These are phyloP conservation scores for Ammodytes marinus DNA, from an alignment of 2,113 vertebrate genomes.

Conservation along the genomic window DNA sequence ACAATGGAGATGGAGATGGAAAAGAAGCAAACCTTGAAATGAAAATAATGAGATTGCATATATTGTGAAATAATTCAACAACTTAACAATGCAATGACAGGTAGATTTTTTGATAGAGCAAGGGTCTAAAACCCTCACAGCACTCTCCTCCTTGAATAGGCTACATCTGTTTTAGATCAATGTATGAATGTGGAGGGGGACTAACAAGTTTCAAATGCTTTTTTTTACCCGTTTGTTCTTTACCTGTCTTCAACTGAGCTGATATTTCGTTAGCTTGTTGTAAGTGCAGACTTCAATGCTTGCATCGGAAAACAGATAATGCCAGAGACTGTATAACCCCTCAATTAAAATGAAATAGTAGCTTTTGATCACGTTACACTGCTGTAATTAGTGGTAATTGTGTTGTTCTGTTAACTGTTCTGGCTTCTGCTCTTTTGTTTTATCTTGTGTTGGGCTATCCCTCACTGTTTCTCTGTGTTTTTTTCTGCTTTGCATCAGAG, in stretches of 20 bases:
- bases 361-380: background rate
- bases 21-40: conserved; percentile 8
- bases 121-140: too few relatives aligned
- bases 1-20: background rate
- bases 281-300: too few relatives aligned
- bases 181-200: background rate
- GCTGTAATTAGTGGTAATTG: background rate
- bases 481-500: background rate
- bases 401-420: background rate
- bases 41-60: conserved; percentile 25
- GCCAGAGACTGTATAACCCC: background rate
- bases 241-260: background rate
- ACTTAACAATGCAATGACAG: conserved; percentile 31
- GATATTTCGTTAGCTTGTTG: background rate
- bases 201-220: background rate
- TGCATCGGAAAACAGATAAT: background rate
- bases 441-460: background rate
- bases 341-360: background rate
- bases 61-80: conserved; percentile 25
- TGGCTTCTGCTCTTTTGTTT: background rate
- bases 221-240: background rate
- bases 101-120: conserved; percentile 2
- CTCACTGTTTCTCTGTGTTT: background rate
- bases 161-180: background rate
- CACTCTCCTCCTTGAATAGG: too few relatives aligned